Evolutionary conservation across 2,797 vertebrate species (phyloP), one percentile per base, ranked within the genome.

Genomic region (Sebastes steindachneri): DNA sequence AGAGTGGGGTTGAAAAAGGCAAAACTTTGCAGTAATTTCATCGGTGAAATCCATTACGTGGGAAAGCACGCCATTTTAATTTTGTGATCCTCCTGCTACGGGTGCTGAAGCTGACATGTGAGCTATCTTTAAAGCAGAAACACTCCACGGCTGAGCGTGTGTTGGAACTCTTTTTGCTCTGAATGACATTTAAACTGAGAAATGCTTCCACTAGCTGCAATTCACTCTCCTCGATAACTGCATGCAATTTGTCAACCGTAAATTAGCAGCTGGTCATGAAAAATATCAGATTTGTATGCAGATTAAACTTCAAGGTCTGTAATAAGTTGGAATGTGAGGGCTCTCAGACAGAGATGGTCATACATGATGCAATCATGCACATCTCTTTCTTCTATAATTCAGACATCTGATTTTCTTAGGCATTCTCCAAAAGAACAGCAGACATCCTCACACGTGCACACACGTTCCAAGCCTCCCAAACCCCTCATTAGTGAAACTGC

Each of bases 401-500:
- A 62, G 59, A 82, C 72, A 55, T 76, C 65, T 62, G 68, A 88
- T 87, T 71, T 70, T 26, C 64, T 35, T 11, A 73, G 71, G 51
- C n/a, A 14, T 80, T 57, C 23, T 7, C 55, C 69, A 84, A 78
- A 80, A 33, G 17, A 54, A 57, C 79, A 73, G 68, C 73, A 28
- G 4, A 8, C 33, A 58, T 77, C 60, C 25, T 62, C 66, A 63
- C 28, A 66, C 6, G 9, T 60, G 58, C 53, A 15, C n/a, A 63
- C 35, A 37, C 4, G 25, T 73, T 60, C 31, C 17, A 21, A 17
- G 65, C 79, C 79, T 78, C 77, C 77, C 64, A 88, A 87, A 79
- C 73, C 75, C 9, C 33, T 90, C 63, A 86, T 92, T 88, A 87
- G 12, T 1, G 35, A 83, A 88, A 65, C 75, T 66, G 25, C 80